Evolutionary conservation across 2,888 invertebrate genomes (phyloP), one percentile per base, ranked within the genome.

Genomic region (Mylabris sibirica): DNA sequence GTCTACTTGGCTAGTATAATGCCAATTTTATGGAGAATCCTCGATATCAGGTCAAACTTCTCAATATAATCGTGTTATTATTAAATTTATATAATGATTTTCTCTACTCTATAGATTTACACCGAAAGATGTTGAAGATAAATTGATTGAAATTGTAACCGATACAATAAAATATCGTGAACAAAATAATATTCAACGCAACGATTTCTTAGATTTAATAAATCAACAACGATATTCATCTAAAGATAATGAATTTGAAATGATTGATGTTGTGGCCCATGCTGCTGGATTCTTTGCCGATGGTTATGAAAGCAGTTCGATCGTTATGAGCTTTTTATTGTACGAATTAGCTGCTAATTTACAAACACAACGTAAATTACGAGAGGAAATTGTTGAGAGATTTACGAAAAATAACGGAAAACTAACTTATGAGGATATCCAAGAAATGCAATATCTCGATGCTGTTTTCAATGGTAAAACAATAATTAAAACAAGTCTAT

Each of bases 381-480:
- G 86, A 17, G 66, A 77, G 0, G 87, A 88, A 75, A 83, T 88
- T 8, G 75, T 81, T 1, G 72, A 66, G 0, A 83, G 84, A 1
- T 69, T 86, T n/a, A 74, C 75, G 11, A 80, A 81, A 49, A 78
- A 86, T 66, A 78, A 83, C 12, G 83, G 84, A 0, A 72, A 84
- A 68, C 74, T 88, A 14, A 84, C 82, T 5, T 87, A 87, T 70
- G 87, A 88, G 17, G 81, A 84, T 1, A 71, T 87, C 60, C 79
- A 80, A 68, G 86, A 87, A 60, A 85, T 88, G 84, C 76, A 80
- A 0, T 88, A 87, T 74, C 73, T 89, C 67, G 86, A 87, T 63
- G 84, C 84, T 72, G 85, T 87, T 3, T 74, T 87, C 1, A 79
- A 77, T 59, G 87, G 87, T 87, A 75, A 72, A 61, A 24, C 6